Conservation (phyloP, 2,797 vertebrate genomes). For the Strix occidentalis region DNA sequence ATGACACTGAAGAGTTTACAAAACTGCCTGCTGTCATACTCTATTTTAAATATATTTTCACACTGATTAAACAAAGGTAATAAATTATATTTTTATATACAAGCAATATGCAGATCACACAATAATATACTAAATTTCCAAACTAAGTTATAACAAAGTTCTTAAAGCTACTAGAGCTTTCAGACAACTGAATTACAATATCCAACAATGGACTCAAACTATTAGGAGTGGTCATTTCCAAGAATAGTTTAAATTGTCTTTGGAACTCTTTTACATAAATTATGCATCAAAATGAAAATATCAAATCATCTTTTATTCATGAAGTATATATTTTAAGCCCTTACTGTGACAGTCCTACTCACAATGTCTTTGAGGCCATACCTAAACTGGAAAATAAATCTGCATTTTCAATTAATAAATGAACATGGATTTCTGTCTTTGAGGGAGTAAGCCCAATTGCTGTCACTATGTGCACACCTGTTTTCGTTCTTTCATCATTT, state of each 20-base stretch:
- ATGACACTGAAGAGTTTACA: not conserved
- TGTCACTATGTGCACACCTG: not conserved
- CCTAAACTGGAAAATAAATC: not conserved
- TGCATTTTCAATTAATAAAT: not conserved
- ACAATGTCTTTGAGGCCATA: not conserved
- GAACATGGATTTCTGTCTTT: not conserved
- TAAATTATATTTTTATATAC: not conserved
- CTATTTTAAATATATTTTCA: conserved; percentile 3
- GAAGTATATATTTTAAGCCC: not conserved
- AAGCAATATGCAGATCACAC: not conserved
- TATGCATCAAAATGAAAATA: not conserved
- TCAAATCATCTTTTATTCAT: not conserved
- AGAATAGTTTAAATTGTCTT: not conserved
- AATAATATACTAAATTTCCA: not conserved
- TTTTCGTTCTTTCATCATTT: not conserved
- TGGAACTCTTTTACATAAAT: not conserved
- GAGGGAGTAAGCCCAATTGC: not conserved
- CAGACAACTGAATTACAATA: not conserved
- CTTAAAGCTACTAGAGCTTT: not conserved
- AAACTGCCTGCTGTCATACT: not conserved
- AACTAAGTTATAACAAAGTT: not conserved
- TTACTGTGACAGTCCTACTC: not conserved
- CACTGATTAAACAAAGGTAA: not conserved
- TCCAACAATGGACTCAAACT: not conserved
- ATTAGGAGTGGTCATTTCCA: not conserved